phyloP scores from a whole-genome alignment of 2,113 vertebrate species.

The Lota lota region DNA sequence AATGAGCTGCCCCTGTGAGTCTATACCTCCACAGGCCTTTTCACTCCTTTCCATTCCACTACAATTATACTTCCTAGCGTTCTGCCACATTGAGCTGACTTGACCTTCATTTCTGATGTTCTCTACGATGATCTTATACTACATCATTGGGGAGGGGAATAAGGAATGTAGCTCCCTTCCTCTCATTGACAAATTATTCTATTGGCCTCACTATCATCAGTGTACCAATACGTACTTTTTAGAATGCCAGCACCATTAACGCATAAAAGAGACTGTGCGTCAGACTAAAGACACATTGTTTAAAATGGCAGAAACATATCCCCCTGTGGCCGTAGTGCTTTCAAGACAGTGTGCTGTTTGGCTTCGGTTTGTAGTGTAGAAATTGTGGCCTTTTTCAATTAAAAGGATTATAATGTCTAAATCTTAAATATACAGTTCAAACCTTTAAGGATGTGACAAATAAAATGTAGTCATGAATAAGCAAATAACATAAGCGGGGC shows the following conservation, averaged over 20 bases:
- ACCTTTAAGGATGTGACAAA: neutral
- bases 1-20: too few relatives aligned
- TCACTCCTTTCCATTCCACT: too few relatives aligned
- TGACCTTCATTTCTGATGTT: too few relatives aligned
- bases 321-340: constrained; percentile 6
- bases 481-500: constrained; percentile 5
- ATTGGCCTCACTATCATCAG: constrained; percentile 8
- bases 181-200: constrained; percentile 12
- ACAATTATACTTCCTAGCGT: too few relatives aligned
- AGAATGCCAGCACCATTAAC: neutral
- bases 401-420: constrained; percentile 21
- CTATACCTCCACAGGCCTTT: too few relatives aligned
- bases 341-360: constrained; percentile 8
- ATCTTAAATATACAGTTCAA: constrained; percentile 10
- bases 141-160: constrained; percentile 17
- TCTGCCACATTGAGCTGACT: too few relatives aligned
- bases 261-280: constrained; percentile 9
- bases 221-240: neutral
- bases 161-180: constrained; percentile 1
- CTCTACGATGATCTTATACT: neutral
- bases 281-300: neutral
- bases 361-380: constrained; percentile 4
- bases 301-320: constrained; percentile 20
- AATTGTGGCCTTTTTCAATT: constrained; percentile 10
- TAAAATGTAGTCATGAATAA: constrained; percentile 13